phyloP scores from a whole-genome alignment of 2,797 vertebrate species.

The Lacerta bilineata region DNA sequence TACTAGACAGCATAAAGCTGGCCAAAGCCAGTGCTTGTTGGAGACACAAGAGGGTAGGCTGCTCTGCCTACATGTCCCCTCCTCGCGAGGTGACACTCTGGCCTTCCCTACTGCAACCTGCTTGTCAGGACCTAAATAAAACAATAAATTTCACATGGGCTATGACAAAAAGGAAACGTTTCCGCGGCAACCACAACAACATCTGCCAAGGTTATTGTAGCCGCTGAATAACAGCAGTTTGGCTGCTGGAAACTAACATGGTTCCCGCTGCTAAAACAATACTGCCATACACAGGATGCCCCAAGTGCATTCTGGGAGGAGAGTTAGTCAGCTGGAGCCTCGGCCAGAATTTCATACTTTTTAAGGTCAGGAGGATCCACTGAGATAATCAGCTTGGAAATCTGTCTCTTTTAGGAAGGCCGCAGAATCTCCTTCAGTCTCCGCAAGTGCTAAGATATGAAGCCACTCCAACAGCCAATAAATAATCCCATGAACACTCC shows the following conservation, averaged over 20 bases:
- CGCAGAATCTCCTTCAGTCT: background rate
- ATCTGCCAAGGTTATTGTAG: conserved; percentile 44
- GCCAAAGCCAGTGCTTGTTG: background rate
- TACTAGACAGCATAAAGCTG: background rate
- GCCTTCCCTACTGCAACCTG: conserved; percentile 7
- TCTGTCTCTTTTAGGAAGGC: background rate
- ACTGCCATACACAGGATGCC: background rate
- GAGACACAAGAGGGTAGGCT: background rate
- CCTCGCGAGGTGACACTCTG: background rate
- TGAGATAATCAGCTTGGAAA: conserved; percentile 10
- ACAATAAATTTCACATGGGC: conserved; percentile 40
- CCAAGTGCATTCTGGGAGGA: conserved; percentile 21
- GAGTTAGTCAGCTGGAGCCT: background rate
- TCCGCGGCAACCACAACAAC: conserved; percentile 40
- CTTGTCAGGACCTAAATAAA: conserved; percentile 35
- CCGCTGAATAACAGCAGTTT: conserved; percentile 29
- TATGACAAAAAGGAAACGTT: conserved; percentile 43
- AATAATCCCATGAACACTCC: background rate
- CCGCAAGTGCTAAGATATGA: conserved; percentile 9
- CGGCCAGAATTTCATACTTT: conserved; percentile 30
- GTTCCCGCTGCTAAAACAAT: conserved; percentile 24
- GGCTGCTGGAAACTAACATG: conserved; percentile 23
- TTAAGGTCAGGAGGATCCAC: conserved; percentile 12
- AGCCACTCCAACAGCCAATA: background rate
- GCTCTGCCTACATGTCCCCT: background rate